phyloP scores from a whole-genome alignment of 2,888 invertebrate genomes.

The Exocentrus adspersus region DNA sequence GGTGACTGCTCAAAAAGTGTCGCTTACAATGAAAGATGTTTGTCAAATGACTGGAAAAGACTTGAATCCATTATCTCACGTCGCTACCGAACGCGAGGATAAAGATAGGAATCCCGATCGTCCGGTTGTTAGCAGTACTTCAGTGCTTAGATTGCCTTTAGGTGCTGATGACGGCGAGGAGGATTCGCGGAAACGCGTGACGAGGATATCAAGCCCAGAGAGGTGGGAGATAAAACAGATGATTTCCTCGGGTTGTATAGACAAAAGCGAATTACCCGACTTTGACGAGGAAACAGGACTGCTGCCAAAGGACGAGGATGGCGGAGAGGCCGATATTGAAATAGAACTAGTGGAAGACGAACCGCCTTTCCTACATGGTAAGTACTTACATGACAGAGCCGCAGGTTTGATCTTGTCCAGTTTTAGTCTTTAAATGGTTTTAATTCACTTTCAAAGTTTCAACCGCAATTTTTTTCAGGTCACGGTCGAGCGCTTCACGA shows the following conservation, averaged over 20 bases:
- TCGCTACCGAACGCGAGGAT: constrained; percentile 74
- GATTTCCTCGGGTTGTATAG: constrained; percentile 91
- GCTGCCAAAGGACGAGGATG: constrained; percentile 89
- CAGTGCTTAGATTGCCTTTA: constrained; percentile 60
- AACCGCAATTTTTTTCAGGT: too few species aligned
- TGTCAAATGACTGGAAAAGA: constrained; percentile 95
- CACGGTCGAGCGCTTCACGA: constrained; percentile 92
- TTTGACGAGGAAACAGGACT: constrained; percentile 97
- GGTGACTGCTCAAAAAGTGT: constrained; percentile 93
- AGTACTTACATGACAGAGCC: too few species aligned
- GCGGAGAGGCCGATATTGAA: constrained; percentile 96
- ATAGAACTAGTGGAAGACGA: constrained; percentile 99
- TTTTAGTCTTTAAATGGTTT: too few species aligned
- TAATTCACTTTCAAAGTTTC: too few species aligned
- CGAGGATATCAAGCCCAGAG: constrained; percentile 95
- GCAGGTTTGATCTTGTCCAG: too few species aligned
- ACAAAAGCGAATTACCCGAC: constrained; percentile 94
- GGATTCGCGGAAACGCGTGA: constrained; percentile 83
- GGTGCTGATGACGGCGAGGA: constrained; percentile 81
- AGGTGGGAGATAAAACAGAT: constrained; percentile 98
- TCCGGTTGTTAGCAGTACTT: constrained; percentile 73
- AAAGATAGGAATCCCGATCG: constrained; percentile 92
- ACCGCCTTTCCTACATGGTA: constrained; percentile 92
- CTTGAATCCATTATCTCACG: constrained; percentile 85
- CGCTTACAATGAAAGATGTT: constrained; percentile 97